Base-by-base conservation (phyloP, 2,113 vertebrate genomes). In the Cygnus atratus region DNA sequence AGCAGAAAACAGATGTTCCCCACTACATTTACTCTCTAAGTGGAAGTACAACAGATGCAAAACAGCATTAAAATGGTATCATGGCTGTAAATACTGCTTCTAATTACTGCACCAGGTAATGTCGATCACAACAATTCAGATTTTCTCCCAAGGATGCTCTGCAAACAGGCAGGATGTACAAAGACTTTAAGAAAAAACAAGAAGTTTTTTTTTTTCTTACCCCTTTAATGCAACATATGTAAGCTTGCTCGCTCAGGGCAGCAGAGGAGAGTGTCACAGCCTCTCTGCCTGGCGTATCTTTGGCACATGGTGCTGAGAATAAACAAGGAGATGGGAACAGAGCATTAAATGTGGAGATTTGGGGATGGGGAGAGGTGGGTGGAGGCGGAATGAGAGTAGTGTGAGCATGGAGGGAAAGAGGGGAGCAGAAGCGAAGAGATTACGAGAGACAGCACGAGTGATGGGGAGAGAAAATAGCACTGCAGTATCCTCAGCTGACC, bases 1-100 rank as follows among this genome's bases (percentile, higher is more conserved):
- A 85, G 92, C 14, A 58, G 89, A 81, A 96, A 97, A 94, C 97
- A 97, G 97, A 94, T 97, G 97, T 96, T 97, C 87, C 92, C 77
- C 95, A 95, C 80, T 58, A 95, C 95, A 91, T 95, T 96, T 96
- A 20, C 84, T 92, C 95, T 95, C 93, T 84, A 78, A 96, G 89
- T 95, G 91, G 71, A 95, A 92, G 87, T 4, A 85, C 83, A 96
- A 74, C 97, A 97, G 97, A 97, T 97, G 97, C 95, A 95, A 92
- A 97, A 59, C 80, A 92, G 82, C 93, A 93, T 67, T 96, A 93
- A 95, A 97, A 96, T 84, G 89, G 92, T 37, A 86, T 90, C 89
- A 92, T n/a, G 93, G 96, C 94, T 96, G 96, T 97, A 97, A 97
- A 97, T 97, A 97, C 72, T 71, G 88, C 62, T 86, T n/a, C 85